These are phyloP conservation scores for Argentina silus DNA, from an alignment of 2,797 vertebrate genomes.

Conservation along the genomic window DNA sequence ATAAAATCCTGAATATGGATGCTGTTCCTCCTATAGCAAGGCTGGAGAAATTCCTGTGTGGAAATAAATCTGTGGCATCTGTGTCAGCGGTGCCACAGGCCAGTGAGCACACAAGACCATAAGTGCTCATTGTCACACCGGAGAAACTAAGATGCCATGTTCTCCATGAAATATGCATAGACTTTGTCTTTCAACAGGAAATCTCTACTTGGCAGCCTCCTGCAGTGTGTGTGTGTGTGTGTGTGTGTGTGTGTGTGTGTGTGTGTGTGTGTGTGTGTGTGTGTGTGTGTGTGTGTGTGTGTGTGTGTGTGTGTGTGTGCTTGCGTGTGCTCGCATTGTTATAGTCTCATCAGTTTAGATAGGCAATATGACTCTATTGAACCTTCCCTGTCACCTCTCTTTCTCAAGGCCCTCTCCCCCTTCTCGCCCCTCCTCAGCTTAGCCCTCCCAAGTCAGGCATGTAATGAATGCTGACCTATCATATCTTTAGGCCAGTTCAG, in stretches of 20 bases:
- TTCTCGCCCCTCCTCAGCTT: conserved; percentile 11
- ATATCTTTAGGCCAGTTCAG: conserved; percentile 32
- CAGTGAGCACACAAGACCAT: neutral
- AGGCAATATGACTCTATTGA: conserved; percentile 1
- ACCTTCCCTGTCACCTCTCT: conserved; percentile 23
- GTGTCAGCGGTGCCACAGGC: neutral
- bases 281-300: neutral
- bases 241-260: conserved; percentile 1
- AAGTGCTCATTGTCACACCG: conserved; percentile 41
- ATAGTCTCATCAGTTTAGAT: neutral
- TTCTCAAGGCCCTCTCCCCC: neutral
- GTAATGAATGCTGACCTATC: conserved; percentile 55
- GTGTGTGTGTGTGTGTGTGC: neutral
- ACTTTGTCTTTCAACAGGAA: conserved; percentile 41
- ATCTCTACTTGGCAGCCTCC: neutral
- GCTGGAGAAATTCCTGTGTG: neutral
- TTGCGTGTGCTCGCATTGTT: neutral
- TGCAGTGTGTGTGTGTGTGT: neutral
- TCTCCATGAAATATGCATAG: conserved; percentile 60
- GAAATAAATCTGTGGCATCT: too few relatives aligned
- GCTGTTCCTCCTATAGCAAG: neutral
- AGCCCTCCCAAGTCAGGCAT: conserved; percentile 12
- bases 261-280: neutral
- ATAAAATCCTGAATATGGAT: neutral
- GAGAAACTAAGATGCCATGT: conserved; percentile 36